Base-by-base conservation (phyloP, 2,797 vertebrate genomes). In the Oreochromis grahami region DNA sequence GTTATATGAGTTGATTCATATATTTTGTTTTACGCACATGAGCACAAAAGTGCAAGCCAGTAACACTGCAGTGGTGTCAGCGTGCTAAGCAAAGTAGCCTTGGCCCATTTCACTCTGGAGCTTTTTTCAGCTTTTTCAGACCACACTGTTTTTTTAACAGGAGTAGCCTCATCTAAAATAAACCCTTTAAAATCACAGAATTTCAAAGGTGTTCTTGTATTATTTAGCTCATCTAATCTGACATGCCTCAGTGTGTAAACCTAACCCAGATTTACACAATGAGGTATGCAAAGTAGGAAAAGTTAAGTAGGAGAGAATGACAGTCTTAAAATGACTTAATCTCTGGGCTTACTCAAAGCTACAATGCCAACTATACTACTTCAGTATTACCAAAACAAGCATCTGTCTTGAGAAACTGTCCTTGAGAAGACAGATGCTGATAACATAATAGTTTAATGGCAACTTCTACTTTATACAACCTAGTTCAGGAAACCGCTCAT, bases 181-280 rank as follows among this genome's bases (percentile, higher is more conserved):
- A 24, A 53, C 21, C 52, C 52, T 53, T 53, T 53, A 24, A 53
- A 26, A 45, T 70, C 38, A 70, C 21, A 70, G 3, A 45, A 0
- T 45, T 43, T 70, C 14, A 70, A 70, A 45, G 0, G 65, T 70
- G 41, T 45, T 70, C 41, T 70, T 17, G 65, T 41, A 43, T 45
- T 70, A 43, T 70, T 70, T 45, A 43, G 14, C 41, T 70, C 38
- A 45, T 43, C 38, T 45, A 26, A 15, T 70, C 8, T 1, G 13
- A 70, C 0, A 45, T 15, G 4, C 0, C 19, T 63, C 58, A 13
- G 2, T 63, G 6, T 36, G 6, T 63, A 63, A 63, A 63, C 6
- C 58, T 0, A 36, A 13, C 58, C 17, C 11, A 38, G 32, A 36
- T 63, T 63, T 63, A 63, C 58, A 63, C 10, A 63, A 0, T 70